Evolutionary conservation across 2,113 vertebrate species (phyloP), one percentile per base, ranked within the genome.

Genomic region (Mirza zaza): DNA sequence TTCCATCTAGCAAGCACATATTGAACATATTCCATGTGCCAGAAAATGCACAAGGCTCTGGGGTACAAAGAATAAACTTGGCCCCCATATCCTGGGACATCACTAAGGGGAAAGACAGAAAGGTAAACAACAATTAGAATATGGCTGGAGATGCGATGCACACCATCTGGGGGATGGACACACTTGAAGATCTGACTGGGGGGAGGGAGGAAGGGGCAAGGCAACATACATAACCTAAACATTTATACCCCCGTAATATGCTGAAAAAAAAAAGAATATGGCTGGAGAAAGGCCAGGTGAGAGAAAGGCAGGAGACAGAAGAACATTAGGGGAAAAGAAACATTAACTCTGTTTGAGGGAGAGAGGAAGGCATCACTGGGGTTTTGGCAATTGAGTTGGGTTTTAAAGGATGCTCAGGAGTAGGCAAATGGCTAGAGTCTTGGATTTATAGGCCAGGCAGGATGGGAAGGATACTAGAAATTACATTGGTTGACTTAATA

Each of bases 401-500:
- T 83, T 85, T 94, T 76, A 88, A 87, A 86, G 57, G 50, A 55
- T 68, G 65, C 25, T 48, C 45, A 84, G 57, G 75, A 63, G 29
- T 93, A 39, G 48, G 34, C 32, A 94, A 71, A n/a, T 70, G 94
- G 45, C 52, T 90, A 61, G 45, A 76, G 39, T 83, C 83, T 63
- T 81, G 88, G 67, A 90, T 97, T 93, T 86, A 82, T 52, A 75
- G 50, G 63, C n/a, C 39, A 87, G 70, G 57, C 77, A 11, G 18
- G 18, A 17, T 87, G 50, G 65, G 68, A 81, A 93, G 71, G 61
- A 81, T 63, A 71, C 20, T 63, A 94, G 93, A 97, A 93, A 94
- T 91, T 94, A 87, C 45, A 87, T 76, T 90, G 29, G 80, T 95
- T 80, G 57, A 90, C 45, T 96, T 97, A 91, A 93, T 94, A 94